Base-by-base conservation (phyloP, 2,113 vertebrate genomes). In the Pomatorhinus ruficollis region DNA sequence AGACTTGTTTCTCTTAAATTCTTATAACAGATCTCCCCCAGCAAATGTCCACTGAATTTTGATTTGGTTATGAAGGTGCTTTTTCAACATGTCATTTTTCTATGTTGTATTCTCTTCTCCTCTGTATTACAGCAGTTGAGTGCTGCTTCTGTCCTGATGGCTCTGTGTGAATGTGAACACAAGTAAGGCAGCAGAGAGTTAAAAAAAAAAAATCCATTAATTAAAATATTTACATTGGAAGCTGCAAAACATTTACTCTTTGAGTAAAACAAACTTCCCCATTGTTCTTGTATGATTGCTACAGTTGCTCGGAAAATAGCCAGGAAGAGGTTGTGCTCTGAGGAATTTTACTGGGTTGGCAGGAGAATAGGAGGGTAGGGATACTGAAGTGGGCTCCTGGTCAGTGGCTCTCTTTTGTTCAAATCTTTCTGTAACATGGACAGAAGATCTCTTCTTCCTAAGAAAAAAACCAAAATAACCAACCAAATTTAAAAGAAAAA, bases 221-320 rank as follows among this genome's bases (percentile, higher is more conserved):
- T 96, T 94, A 89, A 95, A 96, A 96, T 96, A 96, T 94, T 96
- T 95, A 93, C 95, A 93, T 92, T 95, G 93, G 95, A 91, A 96
- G 56, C 95, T 94, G 90, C 85, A 94, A 94, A 96, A 86, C 83
- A 75, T 96, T 97, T 96, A 95, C 92, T 90, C 89, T 88, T 77
- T 60, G 83, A 78, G 76, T 95, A 96, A 96, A 96, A 95, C 95
- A 96, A 95, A 96, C 92, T 96, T 94, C 86, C 74, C 92, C 92
- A 93, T 97, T 95, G 95, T 96, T 97, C 93, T 89, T 86, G 82
- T 81, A 66, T 27, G 85, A 94, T 91, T 78, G 68, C 85, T 88
- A 49, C 80, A 90, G 92, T 92, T 94, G 89, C 56, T 65, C 88
- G 93, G 92, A 93, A 95, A 95, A 93, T 75, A 95, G 90, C 56